Evolutionary conservation across 2,113 vertebrate genomes (phyloP), one percentile per base, ranked within the genome.

Genomic region (Lepisosteus osseus): DNA sequence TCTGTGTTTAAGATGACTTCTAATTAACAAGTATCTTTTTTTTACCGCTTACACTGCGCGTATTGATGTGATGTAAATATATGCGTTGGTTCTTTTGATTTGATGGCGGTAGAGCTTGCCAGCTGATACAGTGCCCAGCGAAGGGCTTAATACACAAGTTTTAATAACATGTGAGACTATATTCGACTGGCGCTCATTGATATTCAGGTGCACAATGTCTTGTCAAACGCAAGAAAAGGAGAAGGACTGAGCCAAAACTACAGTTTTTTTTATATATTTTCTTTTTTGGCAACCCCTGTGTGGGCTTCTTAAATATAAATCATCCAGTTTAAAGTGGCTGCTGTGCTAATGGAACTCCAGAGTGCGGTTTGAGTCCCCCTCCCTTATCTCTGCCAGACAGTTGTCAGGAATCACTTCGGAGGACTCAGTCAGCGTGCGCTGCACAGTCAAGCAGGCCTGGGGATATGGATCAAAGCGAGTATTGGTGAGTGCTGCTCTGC

Each of bases 401-500:
- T 99, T 96, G 96, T 97, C 94, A 94, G 95, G 96, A 96, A 97
- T 97, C 94, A 95, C 90, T 95, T 94, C 85, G 93, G 92, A 94
- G 94, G 94, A 93, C 94, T 95, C 92, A 93, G 94, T 94, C 94
- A 94, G 94, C 88, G 88, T 91, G 89, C 92, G 92, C 91, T 88
- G 89, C 89, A 86, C 94, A 92, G 93, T 92, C 94, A 93, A 94
- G 93, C 91, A 91, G 92, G 96, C 97, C 97, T 94, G 93, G 89
- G 97, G 97, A 95, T 95, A 95, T 91, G 95, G 96, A 99, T 99
- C 97, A 99, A 98, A 99, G 97, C 92, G 89, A 90, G 91, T 83
- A 92, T 84, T 88, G 86, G 90, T 86, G 86, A 94, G 90, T 88
- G 83, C 90, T 84, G 86, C 94, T 94, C 92, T 91, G 90, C 89